Evolutionary conservation across 2,113 vertebrate species (phyloP).

Genomic region (Mohoua ochrocephala): DNA sequence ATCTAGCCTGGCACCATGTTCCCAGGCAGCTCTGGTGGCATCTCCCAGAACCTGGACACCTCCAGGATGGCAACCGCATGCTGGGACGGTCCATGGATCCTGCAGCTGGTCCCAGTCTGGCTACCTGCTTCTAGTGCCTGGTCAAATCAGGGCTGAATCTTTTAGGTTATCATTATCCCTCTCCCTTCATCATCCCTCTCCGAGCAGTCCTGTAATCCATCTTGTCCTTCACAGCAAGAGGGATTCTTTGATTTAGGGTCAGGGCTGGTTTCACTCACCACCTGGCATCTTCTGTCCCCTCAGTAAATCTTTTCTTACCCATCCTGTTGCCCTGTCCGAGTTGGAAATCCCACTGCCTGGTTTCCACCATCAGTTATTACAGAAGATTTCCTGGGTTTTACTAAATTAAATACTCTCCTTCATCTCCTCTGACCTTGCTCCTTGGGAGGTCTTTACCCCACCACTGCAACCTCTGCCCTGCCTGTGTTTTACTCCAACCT

Average conservation of each 20-base stretch:
- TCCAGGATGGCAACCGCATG: accelerated
- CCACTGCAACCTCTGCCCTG: not conserved
- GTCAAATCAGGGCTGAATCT: not conserved
- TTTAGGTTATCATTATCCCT: no score
- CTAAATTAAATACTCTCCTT: not conserved
- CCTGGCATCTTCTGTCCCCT: not conserved
- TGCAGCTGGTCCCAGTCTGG: not conserved
- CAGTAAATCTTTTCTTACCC: not conserved
- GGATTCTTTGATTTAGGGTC: not conserved
- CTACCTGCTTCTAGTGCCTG: not conserved
- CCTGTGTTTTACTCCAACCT: not conserved
- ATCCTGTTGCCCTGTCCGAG: accelerated
- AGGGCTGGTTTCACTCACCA: not conserved
- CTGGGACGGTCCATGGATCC: accelerated
- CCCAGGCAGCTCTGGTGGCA: not conserved
- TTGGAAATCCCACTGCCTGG: not conserved
- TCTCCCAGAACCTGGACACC: not conserved
- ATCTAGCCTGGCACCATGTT: not conserved
- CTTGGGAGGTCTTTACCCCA: not conserved
- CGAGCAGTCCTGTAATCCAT: not conserved
- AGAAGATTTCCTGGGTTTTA: not conserved
- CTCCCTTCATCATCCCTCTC: not conserved
- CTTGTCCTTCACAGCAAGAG: not conserved
- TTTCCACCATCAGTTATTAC: not conserved
- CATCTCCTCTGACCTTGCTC: not conserved